Evolutionary conservation across 2,113 vertebrate genomes (phyloP).

Genomic region (Scatophagus argus): DNA sequence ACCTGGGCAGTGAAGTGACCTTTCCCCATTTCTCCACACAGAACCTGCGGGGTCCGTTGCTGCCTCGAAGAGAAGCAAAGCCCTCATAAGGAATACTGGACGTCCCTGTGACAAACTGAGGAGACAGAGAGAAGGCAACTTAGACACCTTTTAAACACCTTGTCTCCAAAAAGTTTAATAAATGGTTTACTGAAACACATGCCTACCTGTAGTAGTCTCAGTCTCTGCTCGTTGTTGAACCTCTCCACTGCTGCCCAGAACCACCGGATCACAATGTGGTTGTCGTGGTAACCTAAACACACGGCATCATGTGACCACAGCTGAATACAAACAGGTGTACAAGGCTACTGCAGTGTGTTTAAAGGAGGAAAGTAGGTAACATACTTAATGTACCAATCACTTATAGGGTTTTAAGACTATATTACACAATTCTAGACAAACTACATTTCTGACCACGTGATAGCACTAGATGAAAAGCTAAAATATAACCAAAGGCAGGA

Average conservation of each 20-base stretch:
- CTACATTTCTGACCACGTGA: no score
- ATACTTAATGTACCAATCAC: no score
- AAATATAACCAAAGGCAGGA: no score
- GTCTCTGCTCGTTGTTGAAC: slow-evolving; percentile 95
- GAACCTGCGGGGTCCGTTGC: slow-evolving; percentile 94
- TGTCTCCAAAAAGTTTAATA: background rate
- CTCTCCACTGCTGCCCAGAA: slow-evolving; percentile 96
- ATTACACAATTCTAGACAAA: no score
- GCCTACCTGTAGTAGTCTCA: slow-evolving; percentile 90
- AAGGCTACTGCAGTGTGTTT: no score
- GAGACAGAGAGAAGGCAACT: background rate
- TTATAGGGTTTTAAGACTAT: no score
- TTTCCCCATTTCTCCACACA: slow-evolving; percentile 98
- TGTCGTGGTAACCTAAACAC: slow-evolving; percentile 92
- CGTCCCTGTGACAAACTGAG: slow-evolving; percentile 93
- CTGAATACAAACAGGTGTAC: no score
- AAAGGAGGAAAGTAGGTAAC: no score
- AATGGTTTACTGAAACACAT: background rate
- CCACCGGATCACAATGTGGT: slow-evolving; percentile 96
- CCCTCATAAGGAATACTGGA: slow-evolving; percentile 96
- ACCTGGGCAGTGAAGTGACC: slow-evolving; percentile 94
- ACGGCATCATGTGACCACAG: background rate
- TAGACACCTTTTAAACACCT: no score
- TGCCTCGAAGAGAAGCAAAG: slow-evolving; percentile 93
- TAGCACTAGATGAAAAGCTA: no score